These are phyloP conservation scores for Cheilosia grossa DNA, from an alignment of 2,888 invertebrate species.

Conservation along the genomic window DNA sequence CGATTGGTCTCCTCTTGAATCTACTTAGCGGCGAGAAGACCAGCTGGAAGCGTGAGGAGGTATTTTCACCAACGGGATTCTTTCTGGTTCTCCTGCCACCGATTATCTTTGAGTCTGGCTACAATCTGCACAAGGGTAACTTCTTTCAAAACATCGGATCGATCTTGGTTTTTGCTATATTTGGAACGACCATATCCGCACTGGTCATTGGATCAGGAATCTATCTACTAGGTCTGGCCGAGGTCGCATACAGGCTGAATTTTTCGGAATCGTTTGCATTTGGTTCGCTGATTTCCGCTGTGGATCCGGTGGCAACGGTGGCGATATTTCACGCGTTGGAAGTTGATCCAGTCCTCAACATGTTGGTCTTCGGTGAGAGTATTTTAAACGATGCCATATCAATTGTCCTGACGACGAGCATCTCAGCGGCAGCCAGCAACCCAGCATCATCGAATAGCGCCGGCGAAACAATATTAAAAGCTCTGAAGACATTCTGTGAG, in stretches of 20 bases:
- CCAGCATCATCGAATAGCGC: conserved; percentile 86
- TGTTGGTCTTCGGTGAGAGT: conserved; percentile 97
- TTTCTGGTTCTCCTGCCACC: conserved; percentile 98
- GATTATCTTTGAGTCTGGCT: conserved; percentile 99
- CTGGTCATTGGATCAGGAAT: conserved; percentile 98
- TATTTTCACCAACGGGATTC: conserved; percentile 99
- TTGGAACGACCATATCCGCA: conserved; percentile 98
- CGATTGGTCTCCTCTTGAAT: conserved; percentile 95
- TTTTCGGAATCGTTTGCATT: conserved; percentile 99
- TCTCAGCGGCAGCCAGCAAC: conserved; percentile 88
- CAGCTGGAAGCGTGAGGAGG: conserved; percentile 98
- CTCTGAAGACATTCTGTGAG: conserved; percentile 94
- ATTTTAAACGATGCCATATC: conserved; percentile 98
- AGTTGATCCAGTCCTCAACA: conserved; percentile 98
- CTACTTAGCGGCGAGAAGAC: conserved; percentile 93
- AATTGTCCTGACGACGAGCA: conserved; percentile 97
- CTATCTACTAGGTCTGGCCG: conserved; percentile 95
- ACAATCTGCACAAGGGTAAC: conserved; percentile 98
- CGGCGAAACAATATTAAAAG: conserved; percentile 93
- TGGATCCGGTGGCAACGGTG: conserved; percentile 99
- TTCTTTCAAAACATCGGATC: conserved; percentile 99
- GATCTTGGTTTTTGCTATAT: conserved; percentile 97
- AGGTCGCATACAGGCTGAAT: conserved; percentile 94
- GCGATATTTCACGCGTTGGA: conserved; percentile 99
- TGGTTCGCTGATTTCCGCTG: conserved; percentile 97